Conservation (phyloP, 2,888 invertebrate genomes). For the Apodemia mormo region DNA sequence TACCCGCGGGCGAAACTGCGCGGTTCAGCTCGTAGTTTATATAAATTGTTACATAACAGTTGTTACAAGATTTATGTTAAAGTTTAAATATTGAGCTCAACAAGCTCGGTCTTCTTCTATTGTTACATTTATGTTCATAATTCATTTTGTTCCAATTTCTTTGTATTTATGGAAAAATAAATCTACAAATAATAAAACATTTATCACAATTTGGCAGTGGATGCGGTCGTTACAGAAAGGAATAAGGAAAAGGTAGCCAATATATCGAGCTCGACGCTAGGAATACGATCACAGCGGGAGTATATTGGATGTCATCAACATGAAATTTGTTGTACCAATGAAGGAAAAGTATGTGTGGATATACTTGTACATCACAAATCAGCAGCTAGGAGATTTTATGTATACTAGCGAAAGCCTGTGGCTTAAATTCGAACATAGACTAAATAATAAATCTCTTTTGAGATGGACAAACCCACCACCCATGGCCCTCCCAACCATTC, state of each 20-base stretch:
- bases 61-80: too few species aligned
- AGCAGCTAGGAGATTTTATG: neutral
- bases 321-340: constrained; percentile 10
- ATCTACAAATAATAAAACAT: neutral
- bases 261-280: neutral
- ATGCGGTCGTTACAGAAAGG: neutral
- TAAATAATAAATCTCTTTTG: too few species aligned
- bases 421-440: too few species aligned
- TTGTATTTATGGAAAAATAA: neutral
- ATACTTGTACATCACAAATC: neutral
- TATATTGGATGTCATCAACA: constrained; percentile 13
- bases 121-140: neutral
- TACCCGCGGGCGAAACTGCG: too few species aligned
- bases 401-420: neutral
- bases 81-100: too few species aligned
- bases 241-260: neutral
- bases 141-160: neutral
- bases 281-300: constrained; percentile 4
- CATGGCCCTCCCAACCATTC: too few species aligned
- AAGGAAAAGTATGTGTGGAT: constrained; percentile 4
- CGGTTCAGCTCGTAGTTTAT: too few species aligned
- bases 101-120: too few species aligned
- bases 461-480: too few species aligned
- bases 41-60: too few species aligned
- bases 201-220: neutral